phyloP scores from a whole-genome alignment of 2,797 vertebrate genomes.

The Salarias fasciatus region DNA sequence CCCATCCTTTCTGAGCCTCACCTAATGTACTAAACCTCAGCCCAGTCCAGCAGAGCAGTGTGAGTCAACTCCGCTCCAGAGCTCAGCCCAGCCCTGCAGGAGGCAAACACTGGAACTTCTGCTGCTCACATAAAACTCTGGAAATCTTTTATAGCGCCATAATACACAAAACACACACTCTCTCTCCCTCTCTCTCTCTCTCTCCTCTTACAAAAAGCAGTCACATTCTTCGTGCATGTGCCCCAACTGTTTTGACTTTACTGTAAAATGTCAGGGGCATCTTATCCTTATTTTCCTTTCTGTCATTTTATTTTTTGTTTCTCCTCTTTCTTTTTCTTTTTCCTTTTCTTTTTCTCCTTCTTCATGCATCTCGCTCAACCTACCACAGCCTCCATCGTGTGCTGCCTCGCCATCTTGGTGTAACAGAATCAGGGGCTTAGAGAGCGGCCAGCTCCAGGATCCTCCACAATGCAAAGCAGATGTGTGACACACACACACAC shows the following conservation, averaged over 20 bases:
- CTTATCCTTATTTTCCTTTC: conserved; percentile 27
- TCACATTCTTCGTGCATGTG: conserved; percentile 72
- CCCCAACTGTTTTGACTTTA: conserved; percentile 49
- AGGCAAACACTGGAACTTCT: conserved; percentile 41
- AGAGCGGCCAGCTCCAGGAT: conserved; percentile 82
- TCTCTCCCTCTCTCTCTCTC: too few species aligned
- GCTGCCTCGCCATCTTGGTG: conserved; percentile 49
- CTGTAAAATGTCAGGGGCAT: conserved; percentile 17
- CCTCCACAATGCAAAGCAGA: conserved; percentile 92
- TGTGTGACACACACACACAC: conserved; percentile 80
- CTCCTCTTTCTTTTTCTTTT: conserved; percentile 50
- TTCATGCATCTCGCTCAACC: conserved; percentile 40
- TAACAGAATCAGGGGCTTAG: conserved; percentile 76
- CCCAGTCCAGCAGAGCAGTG: conserved; percentile 23
- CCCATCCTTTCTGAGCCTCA: conserved; percentile 54
- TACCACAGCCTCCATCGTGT: conserved; percentile 22
- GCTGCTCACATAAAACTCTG: conserved; percentile 53
- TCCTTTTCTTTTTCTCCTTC: conserved; percentile 57
- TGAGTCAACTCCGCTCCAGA: conserved; percentile 29
- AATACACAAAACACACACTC: conserved; percentile 56
- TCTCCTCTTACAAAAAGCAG: conserved; percentile 20
- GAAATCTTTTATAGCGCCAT: conserved; percentile 64
- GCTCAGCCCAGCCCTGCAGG: conserved; percentile 45
- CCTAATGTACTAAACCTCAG: conserved; percentile 43
- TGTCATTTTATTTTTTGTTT: not conserved